phyloP scores from a whole-genome alignment of 2,113 vertebrate genomes.

The Perca schrenkii region DNA sequence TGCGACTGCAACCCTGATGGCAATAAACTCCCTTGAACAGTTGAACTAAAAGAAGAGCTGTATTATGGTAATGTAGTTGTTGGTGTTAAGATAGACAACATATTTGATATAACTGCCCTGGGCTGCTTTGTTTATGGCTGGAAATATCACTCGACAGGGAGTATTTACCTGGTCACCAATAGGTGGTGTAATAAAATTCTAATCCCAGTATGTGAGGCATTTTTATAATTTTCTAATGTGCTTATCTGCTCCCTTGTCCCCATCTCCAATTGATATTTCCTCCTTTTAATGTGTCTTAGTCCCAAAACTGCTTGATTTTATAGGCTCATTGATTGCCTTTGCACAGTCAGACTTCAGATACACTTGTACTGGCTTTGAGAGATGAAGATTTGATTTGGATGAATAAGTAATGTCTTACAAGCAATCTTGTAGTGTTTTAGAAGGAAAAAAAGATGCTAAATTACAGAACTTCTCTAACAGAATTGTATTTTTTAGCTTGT shows the following conservation, averaged over 20 bases:
- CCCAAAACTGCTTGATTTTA: constrained; percentile 42
- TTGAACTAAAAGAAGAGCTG: constrained; percentile 18
- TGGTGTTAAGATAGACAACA: not conserved
- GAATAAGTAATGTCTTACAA: constrained; percentile 57
- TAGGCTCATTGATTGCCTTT: constrained; percentile 56
- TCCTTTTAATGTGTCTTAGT: constrained; percentile 19
- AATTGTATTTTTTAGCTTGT: not conserved
- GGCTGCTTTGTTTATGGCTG: constrained; percentile 2
- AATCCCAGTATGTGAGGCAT: not conserved
- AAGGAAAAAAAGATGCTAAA: constrained; percentile 1
- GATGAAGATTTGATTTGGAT: constrained; percentile 42
- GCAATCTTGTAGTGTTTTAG: constrained; percentile 13
- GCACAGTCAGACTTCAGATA: constrained; percentile 36
- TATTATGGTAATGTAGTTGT: constrained; percentile 30
- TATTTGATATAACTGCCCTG: constrained; percentile 16
- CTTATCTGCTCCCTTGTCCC: constrained; percentile 11
- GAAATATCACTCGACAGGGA: not conserved
- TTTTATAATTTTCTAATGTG: constrained; percentile 14
- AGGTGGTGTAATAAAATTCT: constrained; percentile 39
- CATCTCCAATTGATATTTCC: constrained; percentile 29
- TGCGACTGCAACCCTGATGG: constrained; percentile 34
- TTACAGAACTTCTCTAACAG: not conserved
- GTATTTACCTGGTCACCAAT: constrained; percentile 23
- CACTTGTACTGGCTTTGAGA: constrained; percentile 39
- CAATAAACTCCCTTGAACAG: constrained; percentile 6